phyloP scores from a whole-genome alignment of 1,140 invertebrate genomes.

The Drosophila seguyi region DNA sequence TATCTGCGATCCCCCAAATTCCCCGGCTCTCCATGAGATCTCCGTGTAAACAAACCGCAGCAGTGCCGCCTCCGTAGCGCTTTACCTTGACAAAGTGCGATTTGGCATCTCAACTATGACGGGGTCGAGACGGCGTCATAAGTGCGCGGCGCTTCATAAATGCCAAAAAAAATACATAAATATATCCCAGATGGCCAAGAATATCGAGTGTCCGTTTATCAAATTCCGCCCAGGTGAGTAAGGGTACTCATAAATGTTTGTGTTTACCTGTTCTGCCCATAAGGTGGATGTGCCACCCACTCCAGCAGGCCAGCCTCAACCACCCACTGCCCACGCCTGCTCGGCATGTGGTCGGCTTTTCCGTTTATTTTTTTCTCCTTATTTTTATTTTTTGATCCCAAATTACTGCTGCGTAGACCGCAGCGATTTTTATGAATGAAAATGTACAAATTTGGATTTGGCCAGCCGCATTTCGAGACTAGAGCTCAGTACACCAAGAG shows the following conservation, averaged over 20 bases:
- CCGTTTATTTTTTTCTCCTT: background rate
- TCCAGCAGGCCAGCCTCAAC: background rate
- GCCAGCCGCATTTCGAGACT: slow-evolving; percentile 18
- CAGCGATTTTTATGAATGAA: slow-evolving; percentile 62
- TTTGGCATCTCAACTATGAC: slow-evolving; percentile 55
- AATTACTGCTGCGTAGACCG: slow-evolving; percentile 25
- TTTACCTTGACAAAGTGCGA: slow-evolving; percentile 69
- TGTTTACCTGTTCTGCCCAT: slow-evolving; percentile 42
- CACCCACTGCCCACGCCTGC: slow-evolving; percentile 31
- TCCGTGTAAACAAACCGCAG: slow-evolving; percentile 72
- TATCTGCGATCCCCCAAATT: background rate
- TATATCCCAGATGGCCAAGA: slow-evolving; percentile 30
- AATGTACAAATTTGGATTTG: slow-evolving; percentile 67
- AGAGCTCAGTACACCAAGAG: slow-evolving; percentile 10
- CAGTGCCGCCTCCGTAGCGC: slow-evolving; percentile 14
- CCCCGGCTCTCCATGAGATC: slow-evolving; percentile 7
- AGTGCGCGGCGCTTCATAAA: slow-evolving; percentile 33
- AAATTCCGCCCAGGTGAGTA: slow-evolving; percentile 30
- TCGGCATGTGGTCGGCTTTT: slow-evolving; percentile 40
- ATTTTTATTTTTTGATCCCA: slow-evolving; percentile 5
- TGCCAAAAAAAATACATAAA: slow-evolving; percentile 1
- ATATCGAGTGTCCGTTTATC: slow-evolving; percentile 25
- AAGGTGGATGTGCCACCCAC: slow-evolving; percentile 25
- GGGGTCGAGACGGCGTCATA: slow-evolving; percentile 50
- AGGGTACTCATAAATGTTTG: slow-evolving; percentile 21